phyloP scores from a whole-genome alignment of 2,113 vertebrate genomes.

The Phyllopteryx taeniolatus region DNA sequence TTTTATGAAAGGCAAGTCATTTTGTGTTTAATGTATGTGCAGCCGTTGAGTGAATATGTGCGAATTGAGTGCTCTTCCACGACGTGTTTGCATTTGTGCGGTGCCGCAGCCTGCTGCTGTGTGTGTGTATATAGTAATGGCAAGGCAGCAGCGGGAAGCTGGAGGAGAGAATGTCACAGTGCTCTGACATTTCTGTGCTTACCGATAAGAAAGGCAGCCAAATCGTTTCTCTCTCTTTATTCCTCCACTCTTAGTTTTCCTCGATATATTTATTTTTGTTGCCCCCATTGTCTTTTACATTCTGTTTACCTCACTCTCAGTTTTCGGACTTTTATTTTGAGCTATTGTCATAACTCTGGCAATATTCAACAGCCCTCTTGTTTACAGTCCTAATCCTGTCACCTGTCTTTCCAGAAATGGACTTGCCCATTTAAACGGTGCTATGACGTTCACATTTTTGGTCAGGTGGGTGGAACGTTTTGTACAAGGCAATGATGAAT shows the following conservation, averaged over 20 bases:
- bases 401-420: not conserved
- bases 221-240: slow-evolving; percentile 32
- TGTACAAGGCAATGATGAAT: not conserved
- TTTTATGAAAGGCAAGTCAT: not conserved
- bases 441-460: not conserved
- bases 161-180: slow-evolving; percentile 56
- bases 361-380: not conserved
- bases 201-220: slow-evolving; percentile 63
- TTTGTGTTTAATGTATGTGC: not conserved
- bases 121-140: slow-evolving; percentile 21
- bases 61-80: not conserved
- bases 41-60: not conserved
- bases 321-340: not conserved
- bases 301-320: not conserved
- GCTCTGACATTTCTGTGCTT: slow-evolving; percentile 68
- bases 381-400: not conserved
- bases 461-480: not conserved
- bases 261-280: slow-evolving; percentile 32
- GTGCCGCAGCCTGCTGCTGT: slow-evolving; percentile 3
- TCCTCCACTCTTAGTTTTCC: slow-evolving; percentile 31
- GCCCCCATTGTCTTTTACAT: slow-evolving; percentile 23
- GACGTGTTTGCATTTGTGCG: slow-evolving; percentile 6
- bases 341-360: not conserved
- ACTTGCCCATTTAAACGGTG: not conserved
- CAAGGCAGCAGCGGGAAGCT: slow-evolving; percentile 53